phyloP scores from a whole-genome alignment of 2,113 vertebrate species.

The Mystacornis crossleyi region DNA sequence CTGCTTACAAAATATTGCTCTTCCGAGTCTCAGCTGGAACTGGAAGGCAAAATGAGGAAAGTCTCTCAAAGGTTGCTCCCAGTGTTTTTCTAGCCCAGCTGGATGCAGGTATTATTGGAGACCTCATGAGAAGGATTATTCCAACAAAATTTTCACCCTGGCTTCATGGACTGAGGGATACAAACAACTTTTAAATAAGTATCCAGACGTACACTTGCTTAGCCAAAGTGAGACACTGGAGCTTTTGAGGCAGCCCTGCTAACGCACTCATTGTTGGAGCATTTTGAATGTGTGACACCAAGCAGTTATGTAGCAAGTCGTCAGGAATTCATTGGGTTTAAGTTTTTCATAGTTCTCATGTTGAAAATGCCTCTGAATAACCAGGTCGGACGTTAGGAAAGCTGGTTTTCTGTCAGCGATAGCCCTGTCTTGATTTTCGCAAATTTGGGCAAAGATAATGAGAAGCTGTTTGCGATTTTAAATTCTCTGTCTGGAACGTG shows the following conservation, averaged over 20 bases:
- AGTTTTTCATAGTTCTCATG: not conserved
- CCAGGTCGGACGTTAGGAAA: not conserved
- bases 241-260: conserved; percentile 24
- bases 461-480: not conserved
- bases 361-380: not conserved
- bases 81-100: conserved; percentile 45
- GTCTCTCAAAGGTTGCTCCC: not conserved
- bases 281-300: not conserved
- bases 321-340: not conserved
- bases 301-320: not conserved
- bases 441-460: not conserved
- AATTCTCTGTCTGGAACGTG: not conserved
- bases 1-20: conserved; percentile 15
- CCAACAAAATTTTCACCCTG: conserved; percentile 26
- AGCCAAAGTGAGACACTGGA: conserved; percentile 17
- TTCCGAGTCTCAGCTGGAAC: conserved; percentile 21
- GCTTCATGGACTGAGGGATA: not conserved
- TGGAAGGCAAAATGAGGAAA: conserved; percentile 19
- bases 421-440: not conserved
- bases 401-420: not conserved
- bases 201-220: not conserved
- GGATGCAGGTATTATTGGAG: conserved; percentile 44
- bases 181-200: conserved; percentile 14
- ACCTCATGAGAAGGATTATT: conserved; percentile 45
- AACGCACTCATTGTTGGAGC: not conserved